These are phyloP conservation scores for Sarcophaga bullata DNA, from an alignment of 1,140 invertebrate genomes.

Conservation along the genomic window DNA sequence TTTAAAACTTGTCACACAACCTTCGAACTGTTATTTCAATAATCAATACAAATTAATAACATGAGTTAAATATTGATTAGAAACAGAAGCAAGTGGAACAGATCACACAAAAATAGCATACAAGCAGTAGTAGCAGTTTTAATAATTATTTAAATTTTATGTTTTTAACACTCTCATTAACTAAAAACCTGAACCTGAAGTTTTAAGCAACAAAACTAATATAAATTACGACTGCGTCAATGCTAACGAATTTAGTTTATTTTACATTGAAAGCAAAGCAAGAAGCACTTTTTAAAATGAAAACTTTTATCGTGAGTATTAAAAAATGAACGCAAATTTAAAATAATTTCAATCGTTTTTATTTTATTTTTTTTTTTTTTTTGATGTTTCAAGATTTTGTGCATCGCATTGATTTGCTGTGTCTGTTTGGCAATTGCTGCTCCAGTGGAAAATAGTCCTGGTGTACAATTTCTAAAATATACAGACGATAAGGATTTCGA, in stretches of 20 bases:
- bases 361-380: conserved; percentile 18
- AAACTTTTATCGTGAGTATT: conserved; percentile 34
- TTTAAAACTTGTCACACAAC: not conserved
- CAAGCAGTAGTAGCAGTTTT: not conserved
- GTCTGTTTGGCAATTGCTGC: conserved; percentile 19
- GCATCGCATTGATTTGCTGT: not conserved
- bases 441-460: conserved; percentile 45
- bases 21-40: not conserved
- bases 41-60: not conserved
- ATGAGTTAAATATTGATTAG: not conserved
- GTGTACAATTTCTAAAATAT: conserved; percentile 51
- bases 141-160: conserved; percentile 30
- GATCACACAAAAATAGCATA: not conserved
- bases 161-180: not conserved
- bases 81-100: not conserved
- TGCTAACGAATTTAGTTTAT: not conserved
- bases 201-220: not conserved
- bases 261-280: not conserved
- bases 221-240: conserved; percentile 11
- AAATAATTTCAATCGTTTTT: not conserved
- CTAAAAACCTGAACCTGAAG: not conserved
- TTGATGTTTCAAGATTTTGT: not conserved
- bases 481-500: conserved; percentile 55
- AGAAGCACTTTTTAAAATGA: conserved; percentile 34
- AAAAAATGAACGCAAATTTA: not conserved